Base-by-base conservation (phyloP, 2,797 vertebrate species). In the Acropternis orthonyx region DNA sequence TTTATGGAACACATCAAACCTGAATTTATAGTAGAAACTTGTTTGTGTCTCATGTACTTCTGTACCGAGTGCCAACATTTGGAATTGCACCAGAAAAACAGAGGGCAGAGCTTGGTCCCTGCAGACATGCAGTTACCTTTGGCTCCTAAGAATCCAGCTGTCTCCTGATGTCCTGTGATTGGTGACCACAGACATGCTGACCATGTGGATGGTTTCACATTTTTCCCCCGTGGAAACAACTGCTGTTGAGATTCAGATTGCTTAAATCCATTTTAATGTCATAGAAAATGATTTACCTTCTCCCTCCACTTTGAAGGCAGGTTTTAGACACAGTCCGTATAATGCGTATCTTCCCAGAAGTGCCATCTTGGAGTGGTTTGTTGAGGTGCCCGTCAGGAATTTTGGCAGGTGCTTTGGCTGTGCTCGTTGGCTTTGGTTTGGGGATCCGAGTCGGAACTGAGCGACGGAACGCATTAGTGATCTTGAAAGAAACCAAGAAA, bases 391-490 rank as follows among this genome's bases (percentile, higher is more conserved):
- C 95, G 3, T 72, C 74, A 23, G 94, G 66, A 21, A n/a, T 87
- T 96, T 93, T 95, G 91, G 83, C 96, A 32, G 97, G 96, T 93
- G 96, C 95, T 96, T 98, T 98, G 72, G 97, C 97, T 91, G 97
- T 95, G 84, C 89, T 85, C 67, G 49, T 97, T 88, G 98, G 93
- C 97, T 98, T 99, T 39, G 98, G 98, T 98, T 99, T 99, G 91
- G 99, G 99, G 91, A 99, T 99, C 79, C 98, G 97, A 34, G 98
- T 99, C 41, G 99, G 99, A 79, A 98, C 96, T 71, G 98, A 97
- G 34, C 93, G 97, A 76, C 92, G 98, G 95, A 98, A 98, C 61
- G 97, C 97, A 92, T 99, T 98, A 61, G 98, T 97, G 81, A 99
- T 98, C 99, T 99, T 97, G 91, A 91, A 91, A 94, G 68, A 97